These are phyloP conservation scores for Lycaon pictus DNA, from an alignment of 2,113 vertebrate genomes.

Conservation along the genomic window DNA sequence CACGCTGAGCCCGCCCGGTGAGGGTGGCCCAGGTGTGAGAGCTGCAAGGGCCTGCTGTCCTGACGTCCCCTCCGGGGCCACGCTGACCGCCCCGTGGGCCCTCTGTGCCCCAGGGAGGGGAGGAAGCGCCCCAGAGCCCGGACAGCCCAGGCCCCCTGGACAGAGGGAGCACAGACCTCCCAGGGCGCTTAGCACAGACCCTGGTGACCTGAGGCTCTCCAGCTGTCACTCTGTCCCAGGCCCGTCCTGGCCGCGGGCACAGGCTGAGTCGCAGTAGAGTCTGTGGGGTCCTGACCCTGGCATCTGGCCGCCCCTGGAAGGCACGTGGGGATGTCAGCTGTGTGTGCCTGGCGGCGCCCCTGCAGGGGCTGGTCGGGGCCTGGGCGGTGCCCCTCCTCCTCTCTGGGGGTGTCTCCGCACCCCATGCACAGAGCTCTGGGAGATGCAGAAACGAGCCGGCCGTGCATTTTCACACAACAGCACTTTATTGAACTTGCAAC, in stretches of 20 bases:
- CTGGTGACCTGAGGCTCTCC: slow-evolving; percentile 68
- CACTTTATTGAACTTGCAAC: too few species aligned
- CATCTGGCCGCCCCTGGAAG: neutral
- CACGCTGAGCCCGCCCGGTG: too few species aligned
- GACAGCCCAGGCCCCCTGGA: neutral
- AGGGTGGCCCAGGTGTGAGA: slow-evolving; percentile 80
- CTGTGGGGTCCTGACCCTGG: slow-evolving; percentile 84
- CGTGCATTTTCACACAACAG: too few species aligned
- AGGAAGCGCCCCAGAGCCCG: slow-evolving; percentile 24
- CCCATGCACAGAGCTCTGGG: too few species aligned
- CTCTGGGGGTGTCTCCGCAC: neutral
- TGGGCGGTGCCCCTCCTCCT: neutral
- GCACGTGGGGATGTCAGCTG: rapidly evolving
- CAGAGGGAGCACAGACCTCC: neutral
- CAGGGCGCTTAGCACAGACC: slow-evolving; percentile 82
- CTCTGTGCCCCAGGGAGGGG: neutral
- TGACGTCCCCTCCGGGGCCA: neutral
- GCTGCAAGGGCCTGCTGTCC: slow-evolving; percentile 91
- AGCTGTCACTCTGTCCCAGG: slow-evolving; percentile 45
- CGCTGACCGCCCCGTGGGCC: too few species aligned
- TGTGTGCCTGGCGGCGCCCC: rapidly evolving
- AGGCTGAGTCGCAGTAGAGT: slow-evolving; percentile 88
- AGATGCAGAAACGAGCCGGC: too few species aligned
- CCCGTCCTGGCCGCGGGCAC: slow-evolving; percentile 44
- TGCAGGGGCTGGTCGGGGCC: too few species aligned